phyloP scores from a whole-genome alignment of 2,113 vertebrate species.

The Hymenochirus boettgeri region DNA sequence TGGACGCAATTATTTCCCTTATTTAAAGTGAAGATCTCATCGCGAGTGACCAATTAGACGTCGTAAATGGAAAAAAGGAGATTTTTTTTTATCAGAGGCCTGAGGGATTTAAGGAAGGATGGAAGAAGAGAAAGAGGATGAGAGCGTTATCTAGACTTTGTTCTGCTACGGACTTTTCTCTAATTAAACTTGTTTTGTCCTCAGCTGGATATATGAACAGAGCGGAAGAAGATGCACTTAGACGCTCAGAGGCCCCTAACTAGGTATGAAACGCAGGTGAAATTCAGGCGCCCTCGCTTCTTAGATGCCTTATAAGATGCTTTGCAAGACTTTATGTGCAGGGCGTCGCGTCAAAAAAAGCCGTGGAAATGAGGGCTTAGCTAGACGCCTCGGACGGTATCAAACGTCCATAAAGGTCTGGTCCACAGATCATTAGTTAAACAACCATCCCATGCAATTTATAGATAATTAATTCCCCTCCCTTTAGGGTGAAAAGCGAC shows the following conservation, averaged over 20 bases:
- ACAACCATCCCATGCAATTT: no score
- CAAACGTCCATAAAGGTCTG: no score
- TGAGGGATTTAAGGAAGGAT: no score
- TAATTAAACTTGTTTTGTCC: slow-evolving; percentile 83
- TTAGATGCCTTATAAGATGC: slow-evolving; percentile 59
- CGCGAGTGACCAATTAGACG: slow-evolving; percentile 91
- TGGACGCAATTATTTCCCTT: slow-evolving; percentile 90
- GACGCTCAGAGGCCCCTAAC: slow-evolving; percentile 64
- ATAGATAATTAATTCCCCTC: no score
- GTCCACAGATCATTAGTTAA: no score
- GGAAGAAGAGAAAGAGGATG: no score
- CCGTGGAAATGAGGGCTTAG: no score
- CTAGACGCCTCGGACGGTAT: no score
- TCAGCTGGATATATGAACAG: slow-evolving; percentile 66
- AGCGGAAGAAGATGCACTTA: slow-evolving; percentile 61
- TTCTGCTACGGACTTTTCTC: slow-evolving; percentile 52
- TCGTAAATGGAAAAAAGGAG: slow-evolving; percentile 80
- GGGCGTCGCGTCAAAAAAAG: no score
- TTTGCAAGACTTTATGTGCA: slow-evolving; percentile 48
- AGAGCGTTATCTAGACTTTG: slow-evolving; percentile 44
- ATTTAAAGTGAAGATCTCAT: slow-evolving; percentile 90
- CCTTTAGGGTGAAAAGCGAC: no score
- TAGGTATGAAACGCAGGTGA: slow-evolving; percentile 79
- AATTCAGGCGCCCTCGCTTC: slow-evolving; percentile 60
- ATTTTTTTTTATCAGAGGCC: no score